Evolutionary conservation across 2,888 invertebrate genomes (phyloP).

Genomic region (Plagodis dolabraria): DNA sequence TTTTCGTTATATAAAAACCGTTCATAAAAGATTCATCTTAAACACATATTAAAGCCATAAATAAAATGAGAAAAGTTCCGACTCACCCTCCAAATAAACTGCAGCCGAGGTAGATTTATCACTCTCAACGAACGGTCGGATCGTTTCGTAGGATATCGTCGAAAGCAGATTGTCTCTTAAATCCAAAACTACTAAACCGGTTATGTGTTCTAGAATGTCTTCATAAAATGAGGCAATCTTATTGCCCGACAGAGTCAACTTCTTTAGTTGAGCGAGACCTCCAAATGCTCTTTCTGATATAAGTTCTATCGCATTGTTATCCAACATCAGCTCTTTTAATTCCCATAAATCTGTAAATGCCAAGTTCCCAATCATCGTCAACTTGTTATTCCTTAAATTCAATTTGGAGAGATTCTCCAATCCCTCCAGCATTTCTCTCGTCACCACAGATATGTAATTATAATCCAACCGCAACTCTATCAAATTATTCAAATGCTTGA

Average conservation of each 20-base stretch:
- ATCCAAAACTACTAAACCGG: constrained; percentile 89
- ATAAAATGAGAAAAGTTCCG: constrained; percentile 44
- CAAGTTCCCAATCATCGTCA: constrained; percentile 91
- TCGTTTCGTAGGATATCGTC: constrained; percentile 90
- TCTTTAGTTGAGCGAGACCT: constrained; percentile 88
- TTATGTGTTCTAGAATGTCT: constrained; percentile 89
- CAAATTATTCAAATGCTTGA: constrained; percentile 89
- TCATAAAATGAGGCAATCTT: constrained; percentile 89
- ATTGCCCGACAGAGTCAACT: constrained; percentile 90
- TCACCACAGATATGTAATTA: constrained; percentile 90
- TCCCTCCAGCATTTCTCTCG: constrained; percentile 90
- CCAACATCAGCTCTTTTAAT: constrained; percentile 88
- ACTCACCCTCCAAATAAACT: constrained; percentile 92
- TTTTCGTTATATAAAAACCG: background rate
- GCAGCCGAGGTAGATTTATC: constrained; percentile 89
- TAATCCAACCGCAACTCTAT: constrained; percentile 91
- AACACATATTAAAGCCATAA: constrained; percentile 41
- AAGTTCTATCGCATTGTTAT: constrained; percentile 88
- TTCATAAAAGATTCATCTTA: constrained; percentile 5
- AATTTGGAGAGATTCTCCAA: constrained; percentile 89
- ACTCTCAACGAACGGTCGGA: constrained; percentile 90
- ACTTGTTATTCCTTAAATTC: constrained; percentile 89
- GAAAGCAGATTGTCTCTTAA: constrained; percentile 90
- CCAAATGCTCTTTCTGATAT: constrained; percentile 91
- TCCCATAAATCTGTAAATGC: constrained; percentile 92